phyloP scores from a whole-genome alignment of 2,888 invertebrate species.

The Watsonalla cultraria region DNA sequence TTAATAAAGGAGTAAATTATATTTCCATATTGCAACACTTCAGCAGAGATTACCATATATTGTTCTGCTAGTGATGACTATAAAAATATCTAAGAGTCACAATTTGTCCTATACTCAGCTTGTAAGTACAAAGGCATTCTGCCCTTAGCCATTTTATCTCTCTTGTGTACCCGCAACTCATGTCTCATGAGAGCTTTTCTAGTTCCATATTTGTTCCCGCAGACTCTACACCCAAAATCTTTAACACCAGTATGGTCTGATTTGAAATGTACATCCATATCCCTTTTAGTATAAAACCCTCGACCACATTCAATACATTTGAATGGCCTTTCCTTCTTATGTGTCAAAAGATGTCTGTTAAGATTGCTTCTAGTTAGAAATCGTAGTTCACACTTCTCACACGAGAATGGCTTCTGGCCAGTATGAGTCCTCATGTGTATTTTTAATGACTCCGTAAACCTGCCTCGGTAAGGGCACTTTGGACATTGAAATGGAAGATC shows the following conservation, averaged over 20 bases:
- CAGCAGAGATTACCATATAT: too few species aligned
- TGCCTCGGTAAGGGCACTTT: conserved; percentile 47
- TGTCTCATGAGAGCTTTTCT: conserved; percentile 54
- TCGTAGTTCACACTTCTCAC: conserved; percentile 43
- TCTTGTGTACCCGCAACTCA: conserved; percentile 52
- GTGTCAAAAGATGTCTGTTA: conserved; percentile 51
- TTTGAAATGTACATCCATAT: conserved; percentile 47
- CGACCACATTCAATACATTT: conserved; percentile 49
- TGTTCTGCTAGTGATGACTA: too few species aligned
- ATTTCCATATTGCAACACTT: too few species aligned
- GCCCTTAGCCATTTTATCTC: conserved; percentile 53
- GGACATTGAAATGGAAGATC: conserved; percentile 49
- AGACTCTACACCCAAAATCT: conserved; percentile 43
- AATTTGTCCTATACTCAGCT: conserved; percentile 11
- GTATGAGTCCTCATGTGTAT: conserved; percentile 52
- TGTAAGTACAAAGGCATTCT: conserved; percentile 57
- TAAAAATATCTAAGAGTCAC: too few species aligned
- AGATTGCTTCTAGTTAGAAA: conserved; percentile 55
- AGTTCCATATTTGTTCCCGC: conserved; percentile 52
- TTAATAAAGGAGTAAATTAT: too few species aligned
- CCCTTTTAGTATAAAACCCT: conserved; percentile 45
- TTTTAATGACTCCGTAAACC: conserved; percentile 46
- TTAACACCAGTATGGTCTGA: conserved; percentile 50
- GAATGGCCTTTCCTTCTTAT: conserved; percentile 43
- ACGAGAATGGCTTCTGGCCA: conserved; percentile 50